Base-by-base conservation (phyloP, 37 sponge, comb jelly and placozoan species). In the Crambe crambe region DNA sequence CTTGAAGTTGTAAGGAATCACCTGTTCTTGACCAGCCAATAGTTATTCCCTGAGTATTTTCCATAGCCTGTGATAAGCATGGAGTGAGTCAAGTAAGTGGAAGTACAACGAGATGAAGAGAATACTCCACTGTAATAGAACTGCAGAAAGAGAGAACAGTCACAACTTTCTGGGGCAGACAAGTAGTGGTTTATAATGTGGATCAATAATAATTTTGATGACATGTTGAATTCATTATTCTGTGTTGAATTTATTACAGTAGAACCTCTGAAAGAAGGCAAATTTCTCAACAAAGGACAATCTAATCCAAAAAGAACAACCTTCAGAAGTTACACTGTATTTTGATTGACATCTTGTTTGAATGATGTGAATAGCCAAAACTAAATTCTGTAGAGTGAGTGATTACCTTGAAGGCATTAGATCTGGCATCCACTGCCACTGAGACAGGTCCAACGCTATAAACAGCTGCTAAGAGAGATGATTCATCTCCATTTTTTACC, bases 11-110 rank as follows among this genome's bases (percentile, higher is more conserved):
- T n/a, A n/a, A n/a, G n/a, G 2, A 42, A 3, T 20, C 3, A 86
- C 87, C 87, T 86, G 69, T 86, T 86, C 75, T 86, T 86, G 47
- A 86, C 80, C n/a, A 86, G 87, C 73, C 72, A 86, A 42, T 86
- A 86, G 64, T 71, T 65, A 26, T 80, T 79, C 39, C 80, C 80
- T 25, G 80, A 74, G 74, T 40, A 56, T 10, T 47, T 63, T 4
- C 87, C 80, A 74, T 79, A 86, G 20, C 87, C 87, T 47, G 74
- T 86, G 38, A 86, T 42, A 30, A 86, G 31, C 58, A 79, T 70
- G 63, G 75, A 77, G 68, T 80, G 81, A 37, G 74, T 86, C 40
- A 80, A 61, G 21, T 74, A 44, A n/a, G 80, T 40, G 65, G 61
- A 73, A 36, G 87, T 79, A 56, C 87, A 86, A 32, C 80, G 72